Evolutionary conservation across 1,140 invertebrate species (phyloP).

Genomic region (Drosophila santomea): DNA sequence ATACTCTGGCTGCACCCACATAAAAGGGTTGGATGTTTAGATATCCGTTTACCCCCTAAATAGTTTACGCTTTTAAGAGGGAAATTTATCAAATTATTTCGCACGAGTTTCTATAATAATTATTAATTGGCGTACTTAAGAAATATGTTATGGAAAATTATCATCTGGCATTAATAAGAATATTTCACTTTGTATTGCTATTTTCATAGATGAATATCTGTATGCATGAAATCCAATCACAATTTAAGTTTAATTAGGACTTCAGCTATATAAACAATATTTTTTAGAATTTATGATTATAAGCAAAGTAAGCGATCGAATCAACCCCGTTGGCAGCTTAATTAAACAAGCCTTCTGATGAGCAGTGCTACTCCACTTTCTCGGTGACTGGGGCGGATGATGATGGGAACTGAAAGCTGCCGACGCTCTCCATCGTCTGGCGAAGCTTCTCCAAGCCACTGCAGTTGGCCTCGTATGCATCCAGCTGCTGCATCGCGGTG

Average conservation of each 20-base stretch:
- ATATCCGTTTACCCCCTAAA: neutral
- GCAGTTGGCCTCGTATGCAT: conserved; percentile 63
- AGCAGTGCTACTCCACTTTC: neutral
- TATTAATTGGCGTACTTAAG: too few species aligned
- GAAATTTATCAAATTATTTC: too few species aligned
- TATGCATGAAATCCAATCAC: too few species aligned
- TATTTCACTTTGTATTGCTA: too few species aligned
- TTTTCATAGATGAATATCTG: too few species aligned
- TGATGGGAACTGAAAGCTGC: conserved; percentile 73
- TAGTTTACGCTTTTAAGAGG: too few species aligned
- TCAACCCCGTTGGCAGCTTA: neutral
- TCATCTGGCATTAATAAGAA: too few species aligned
- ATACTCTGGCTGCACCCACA: conserved; percentile 9
- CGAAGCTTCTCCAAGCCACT: conserved; percentile 67
- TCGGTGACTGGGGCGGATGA: neutral
- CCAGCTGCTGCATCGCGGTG: conserved; percentile 68
- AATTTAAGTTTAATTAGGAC: too few species aligned
- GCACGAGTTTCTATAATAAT: too few species aligned
- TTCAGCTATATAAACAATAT: too few species aligned
- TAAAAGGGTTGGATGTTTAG: neutral
- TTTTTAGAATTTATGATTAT: too few species aligned
- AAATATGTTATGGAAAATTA: too few species aligned
- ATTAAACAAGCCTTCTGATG: conserved; percentile 22
- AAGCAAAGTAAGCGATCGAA: neutral
- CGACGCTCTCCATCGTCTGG: conserved; percentile 54